A percentile compares a stretch with the other conserved stretches of the same genome.
Conservation (phyloP, 1,140 invertebrate genomes). For the Xylocopa sonorina region DNA sequence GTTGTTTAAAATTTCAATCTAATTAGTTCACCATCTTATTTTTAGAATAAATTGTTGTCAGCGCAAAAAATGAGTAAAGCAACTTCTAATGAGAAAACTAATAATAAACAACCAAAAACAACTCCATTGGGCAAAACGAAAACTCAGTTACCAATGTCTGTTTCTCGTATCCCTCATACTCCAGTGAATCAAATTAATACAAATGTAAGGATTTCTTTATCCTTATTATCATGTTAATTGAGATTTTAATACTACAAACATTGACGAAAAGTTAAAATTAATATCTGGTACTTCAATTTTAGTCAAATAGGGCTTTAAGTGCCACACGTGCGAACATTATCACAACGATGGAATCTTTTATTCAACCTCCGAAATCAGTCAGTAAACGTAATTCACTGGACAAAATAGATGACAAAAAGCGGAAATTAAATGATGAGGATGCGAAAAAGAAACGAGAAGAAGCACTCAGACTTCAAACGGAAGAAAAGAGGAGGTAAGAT, state of each 20-base stretch:
- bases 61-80: constrained; percentile 52
- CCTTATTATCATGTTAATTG: too few relatives aligned
- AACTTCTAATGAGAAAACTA: constrained; percentile 56
- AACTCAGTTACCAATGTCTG: constrained; percentile 68
- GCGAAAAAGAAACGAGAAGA: constrained; percentile 78
- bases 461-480: constrained; percentile 75
- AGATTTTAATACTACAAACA: constrained; percentile 17
- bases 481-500: constrained; percentile 82
- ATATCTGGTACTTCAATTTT: constrained; percentile 51
- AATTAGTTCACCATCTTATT: background rate
- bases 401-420: constrained; percentile 71
- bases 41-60: constrained; percentile 58
- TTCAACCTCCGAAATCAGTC: constrained; percentile 65
- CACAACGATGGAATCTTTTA: constrained; percentile 72
- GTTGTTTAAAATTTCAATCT: too few relatives aligned
- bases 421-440: constrained; percentile 72
- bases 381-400: constrained; percentile 70
- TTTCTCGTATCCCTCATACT: constrained; percentile 69
- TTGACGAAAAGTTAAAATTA: constrained; percentile 1
- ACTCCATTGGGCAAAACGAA: constrained; percentile 75
- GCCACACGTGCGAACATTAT: constrained; percentile 71
- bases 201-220: constrained; percentile 46
- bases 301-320: constrained; percentile 71
- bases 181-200: constrained; percentile 55
- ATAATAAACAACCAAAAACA: constrained; percentile 57